phyloP scores from a whole-genome alignment of 1,140 invertebrate species.

The Brachionus manjavacas region DNA sequence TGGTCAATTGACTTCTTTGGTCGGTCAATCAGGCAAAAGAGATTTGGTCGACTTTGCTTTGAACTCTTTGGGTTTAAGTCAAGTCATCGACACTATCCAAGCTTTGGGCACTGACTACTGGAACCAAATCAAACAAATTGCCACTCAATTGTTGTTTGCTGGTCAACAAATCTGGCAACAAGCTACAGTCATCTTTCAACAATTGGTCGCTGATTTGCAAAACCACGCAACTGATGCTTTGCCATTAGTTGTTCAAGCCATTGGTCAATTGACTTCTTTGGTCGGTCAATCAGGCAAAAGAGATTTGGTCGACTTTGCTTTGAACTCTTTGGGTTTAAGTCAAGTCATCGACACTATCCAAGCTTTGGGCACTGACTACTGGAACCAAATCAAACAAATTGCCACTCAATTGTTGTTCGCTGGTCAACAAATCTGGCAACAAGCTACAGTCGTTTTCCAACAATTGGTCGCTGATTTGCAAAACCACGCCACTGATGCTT shows the following conservation, averaged over 20 bases:
- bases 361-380: not conserved
- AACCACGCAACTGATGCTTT: conserved; percentile 22
- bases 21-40: not conserved
- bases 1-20: no score
- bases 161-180: conserved; percentile 20
- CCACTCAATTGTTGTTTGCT: conserved; percentile 18
- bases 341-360: not conserved
- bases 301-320: not conserved
- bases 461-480: not conserved
- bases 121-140: not conserved
- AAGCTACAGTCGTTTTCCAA: not conserved
- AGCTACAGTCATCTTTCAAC: not conserved
- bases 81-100: not conserved
- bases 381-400: not conserved
- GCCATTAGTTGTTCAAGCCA: not conserved
- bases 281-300: not conserved
- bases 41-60: not conserved
- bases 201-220: not conserved
- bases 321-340: not conserved
- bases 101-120: not conserved
- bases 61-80: conserved; percentile 3
- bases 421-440: conserved; percentile 4
- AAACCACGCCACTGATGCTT: not conserved
- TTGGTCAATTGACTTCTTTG: not conserved
- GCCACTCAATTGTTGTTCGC: conserved; percentile 17